These are phyloP conservation scores for Yponomeuta plumbellus DNA, from an alignment of 2,888 invertebrate genomes.

Conservation along the genomic window DNA sequence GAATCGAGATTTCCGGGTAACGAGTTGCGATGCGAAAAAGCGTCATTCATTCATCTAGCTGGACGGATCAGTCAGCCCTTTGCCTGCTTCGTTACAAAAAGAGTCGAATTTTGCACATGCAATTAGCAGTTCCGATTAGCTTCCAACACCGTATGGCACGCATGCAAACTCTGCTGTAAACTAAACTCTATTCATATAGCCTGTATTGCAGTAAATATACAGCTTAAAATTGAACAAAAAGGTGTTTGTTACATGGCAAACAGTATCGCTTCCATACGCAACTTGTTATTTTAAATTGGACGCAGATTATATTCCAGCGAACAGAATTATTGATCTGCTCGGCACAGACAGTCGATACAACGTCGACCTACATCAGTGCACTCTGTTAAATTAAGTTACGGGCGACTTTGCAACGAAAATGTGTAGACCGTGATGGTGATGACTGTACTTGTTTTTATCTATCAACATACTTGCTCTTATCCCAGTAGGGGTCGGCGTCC, in stretches of 20 bases:
- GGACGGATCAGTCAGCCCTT: conserved; percentile 1
- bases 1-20: neutral
- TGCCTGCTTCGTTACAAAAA: neutral
- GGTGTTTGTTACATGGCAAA: neutral
- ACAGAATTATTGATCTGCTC: conserved; percentile 3
- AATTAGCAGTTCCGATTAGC: conserved; percentile 66
- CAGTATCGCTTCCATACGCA: conserved; percentile 34
- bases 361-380: no score
- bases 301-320: conserved; percentile 19
- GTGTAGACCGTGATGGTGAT: no score
- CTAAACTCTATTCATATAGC: neutral
- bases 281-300: conserved; percentile 67
- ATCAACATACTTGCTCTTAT: no score
- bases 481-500: no score
- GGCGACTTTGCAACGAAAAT: no score
- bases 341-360: no score
- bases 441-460: no score
- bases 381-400: no score
- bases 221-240: neutral
- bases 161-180: neutral
- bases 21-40: neutral
- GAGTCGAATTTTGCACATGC: conserved; percentile 35
- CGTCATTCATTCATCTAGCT: neutral
- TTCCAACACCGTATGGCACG: conserved; percentile 58
- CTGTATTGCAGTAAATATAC: neutral